Conservation (phyloP, 2,888 invertebrate species). For the Balanococcus diminutus region DNA sequence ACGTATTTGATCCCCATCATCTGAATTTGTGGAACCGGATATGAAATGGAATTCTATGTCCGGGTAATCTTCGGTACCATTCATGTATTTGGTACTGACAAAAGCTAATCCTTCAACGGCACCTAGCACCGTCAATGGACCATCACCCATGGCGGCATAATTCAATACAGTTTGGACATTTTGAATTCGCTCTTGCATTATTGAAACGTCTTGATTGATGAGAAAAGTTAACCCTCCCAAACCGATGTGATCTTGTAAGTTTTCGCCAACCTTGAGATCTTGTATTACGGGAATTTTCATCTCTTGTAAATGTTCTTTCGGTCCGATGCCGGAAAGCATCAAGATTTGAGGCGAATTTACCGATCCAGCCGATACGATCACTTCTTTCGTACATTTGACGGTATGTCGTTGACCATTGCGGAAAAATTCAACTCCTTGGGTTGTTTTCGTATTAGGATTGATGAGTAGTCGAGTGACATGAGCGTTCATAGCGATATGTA, state of each 20-base stretch:
- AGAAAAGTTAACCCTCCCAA: constrained; percentile 83
- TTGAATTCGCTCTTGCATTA: constrained; percentile 79
- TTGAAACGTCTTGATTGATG: constrained; percentile 77
- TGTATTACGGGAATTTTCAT: constrained; percentile 79
- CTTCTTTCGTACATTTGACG: constrained; percentile 80
- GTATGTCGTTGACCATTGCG: constrained; percentile 75
- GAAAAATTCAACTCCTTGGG: constrained; percentile 82
- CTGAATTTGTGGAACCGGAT: constrained; percentile 84
- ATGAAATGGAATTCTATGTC: constrained; percentile 90
- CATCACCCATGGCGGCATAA: constrained; percentile 82
- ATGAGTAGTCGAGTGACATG: constrained; percentile 68
- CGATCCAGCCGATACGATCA: constrained; percentile 88
- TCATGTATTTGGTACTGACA: constrained; percentile 84
- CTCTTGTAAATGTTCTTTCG: constrained; percentile 72
- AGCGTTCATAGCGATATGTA: constrained; percentile 82
- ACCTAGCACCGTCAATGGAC: constrained; percentile 84
- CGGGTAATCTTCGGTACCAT: constrained; percentile 79
- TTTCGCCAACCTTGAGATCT: constrained; percentile 81
- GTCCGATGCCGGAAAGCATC: constrained; percentile 87
- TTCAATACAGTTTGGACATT: constrained; percentile 79
- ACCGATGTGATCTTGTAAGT: constrained; percentile 88
- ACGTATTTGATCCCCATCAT: constrained; percentile 80
- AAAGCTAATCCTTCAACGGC: constrained; percentile 70
- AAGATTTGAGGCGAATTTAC: constrained; percentile 92
- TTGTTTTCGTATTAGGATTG: constrained; percentile 70